Percentiles rank a stretch among this genome's conserved stretches.
Conservation (phyloP, 1,140 invertebrate genomes). For the Paracyclopina nana region DNA sequence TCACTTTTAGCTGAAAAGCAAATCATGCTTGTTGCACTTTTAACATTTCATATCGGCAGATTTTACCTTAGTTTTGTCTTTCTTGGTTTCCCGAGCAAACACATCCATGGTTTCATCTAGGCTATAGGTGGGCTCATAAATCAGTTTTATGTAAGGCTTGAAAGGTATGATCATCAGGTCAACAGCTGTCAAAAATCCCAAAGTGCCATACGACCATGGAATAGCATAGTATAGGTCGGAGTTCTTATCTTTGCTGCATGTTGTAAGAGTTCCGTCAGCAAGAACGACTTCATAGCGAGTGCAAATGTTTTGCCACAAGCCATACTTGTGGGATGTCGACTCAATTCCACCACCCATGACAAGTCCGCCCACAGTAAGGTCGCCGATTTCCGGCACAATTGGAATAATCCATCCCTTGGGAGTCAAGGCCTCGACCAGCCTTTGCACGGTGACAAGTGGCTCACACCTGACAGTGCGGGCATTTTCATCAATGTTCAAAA, state of each 20-base stretch:
- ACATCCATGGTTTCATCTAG: conserved; percentile 30
- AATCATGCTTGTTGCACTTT: too few relatives aligned
- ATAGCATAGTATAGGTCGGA: conserved; percentile 48
- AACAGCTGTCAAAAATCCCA: conserved; percentile 54
- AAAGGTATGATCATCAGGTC: conserved; percentile 51
- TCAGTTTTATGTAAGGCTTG: conserved; percentile 32
- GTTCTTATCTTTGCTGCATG: conserved; percentile 45
- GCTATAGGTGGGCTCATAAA: conserved; percentile 40
- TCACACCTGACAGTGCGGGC: conserved; percentile 45
- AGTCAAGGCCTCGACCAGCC: conserved; percentile 43
- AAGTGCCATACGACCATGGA: conserved; percentile 62
- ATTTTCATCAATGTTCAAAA: conserved; percentile 43
- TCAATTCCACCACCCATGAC: conserved; percentile 67
- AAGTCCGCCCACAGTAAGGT: conserved; percentile 35
- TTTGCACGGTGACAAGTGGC: conserved; percentile 57
- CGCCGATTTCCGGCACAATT: conserved; percentile 55
- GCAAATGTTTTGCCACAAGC: conserved; percentile 60
- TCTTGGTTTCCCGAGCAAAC: conserved; percentile 32
- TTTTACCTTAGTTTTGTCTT: too few relatives aligned
- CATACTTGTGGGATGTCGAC: conserved; percentile 50
- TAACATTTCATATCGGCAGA: too few relatives aligned
- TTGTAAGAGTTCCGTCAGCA: conserved; percentile 48
- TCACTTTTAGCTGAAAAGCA: too few relatives aligned
- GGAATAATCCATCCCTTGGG: conserved; percentile 47
- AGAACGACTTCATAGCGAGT: conserved; percentile 49